These are phyloP conservation scores for Anticlea derivata DNA, from an alignment of 2,888 invertebrate species.

Conservation along the genomic window DNA sequence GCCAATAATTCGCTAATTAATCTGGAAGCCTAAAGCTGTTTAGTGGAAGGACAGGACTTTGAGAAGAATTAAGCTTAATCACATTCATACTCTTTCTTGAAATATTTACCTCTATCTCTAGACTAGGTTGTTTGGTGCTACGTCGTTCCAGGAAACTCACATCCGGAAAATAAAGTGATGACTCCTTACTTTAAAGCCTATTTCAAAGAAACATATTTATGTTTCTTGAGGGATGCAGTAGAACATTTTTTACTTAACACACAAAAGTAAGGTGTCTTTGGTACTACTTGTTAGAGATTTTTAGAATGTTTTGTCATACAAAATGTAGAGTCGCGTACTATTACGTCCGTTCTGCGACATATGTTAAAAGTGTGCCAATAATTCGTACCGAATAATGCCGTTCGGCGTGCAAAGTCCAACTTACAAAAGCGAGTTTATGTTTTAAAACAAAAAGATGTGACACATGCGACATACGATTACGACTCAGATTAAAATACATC, in stretches of 20 bases:
- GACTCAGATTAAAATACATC: constrained; percentile 25
- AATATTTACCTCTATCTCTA: not conserved
- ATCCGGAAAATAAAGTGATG: constrained; percentile 3
- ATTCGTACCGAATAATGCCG: not conserved
- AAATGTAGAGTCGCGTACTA: not conserved
- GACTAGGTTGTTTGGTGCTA: not conserved
- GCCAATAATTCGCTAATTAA: constrained; percentile 27
- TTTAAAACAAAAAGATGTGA: constrained; percentile 25
- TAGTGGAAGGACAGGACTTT: constrained; percentile 25
- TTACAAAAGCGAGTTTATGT: constrained; percentile 17
- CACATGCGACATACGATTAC: constrained; percentile 18
- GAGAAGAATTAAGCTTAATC: constrained; percentile 5
- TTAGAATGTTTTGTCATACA: too few relatives aligned
- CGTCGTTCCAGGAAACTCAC: not conserved
- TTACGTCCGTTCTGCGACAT: not conserved
- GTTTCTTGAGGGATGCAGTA: not conserved
- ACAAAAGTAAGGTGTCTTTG: too few relatives aligned
- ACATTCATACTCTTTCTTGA: constrained; percentile 5
- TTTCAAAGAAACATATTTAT: too few relatives aligned
- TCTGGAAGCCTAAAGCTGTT: constrained; percentile 19
- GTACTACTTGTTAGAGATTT: too few relatives aligned
- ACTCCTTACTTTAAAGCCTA: too few relatives aligned
- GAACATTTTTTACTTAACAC: too few relatives aligned
- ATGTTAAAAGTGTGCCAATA: not conserved
- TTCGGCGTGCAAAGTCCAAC: constrained; percentile 2